Evolutionary conservation across 2,888 invertebrate species (phyloP), one percentile per base, ranked within the genome.

Genomic region (Gasteruption jaculator): DNA sequence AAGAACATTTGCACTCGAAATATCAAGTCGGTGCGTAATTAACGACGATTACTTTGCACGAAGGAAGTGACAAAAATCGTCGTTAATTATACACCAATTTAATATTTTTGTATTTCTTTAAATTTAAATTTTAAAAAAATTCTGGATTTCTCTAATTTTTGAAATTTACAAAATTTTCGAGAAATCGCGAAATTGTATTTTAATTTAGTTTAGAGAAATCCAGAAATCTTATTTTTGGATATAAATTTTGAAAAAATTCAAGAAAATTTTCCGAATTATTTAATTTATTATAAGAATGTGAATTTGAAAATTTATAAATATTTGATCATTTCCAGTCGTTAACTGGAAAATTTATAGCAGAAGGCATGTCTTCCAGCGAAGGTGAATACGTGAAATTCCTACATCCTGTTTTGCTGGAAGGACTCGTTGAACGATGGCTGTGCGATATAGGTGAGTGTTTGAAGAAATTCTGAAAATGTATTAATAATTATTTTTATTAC

Each of bases 371-470:
- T 61, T 85, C 91, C 0, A 83, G 82, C 46, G 91, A 92, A 54
- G 90, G 89, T 0, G 92, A 93, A 63, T 83, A 79, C 58, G 77
- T 92, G 8, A 83, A 85, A 42, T 91, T 89, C 73, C 72, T 76
- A 14, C 78, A 79, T 50, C 74, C 80, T 7, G 68, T 89, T 10
- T 55, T 79, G 10, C 67, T 91, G 37, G 88, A 91, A 31, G 91
- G 91, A 0, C 85, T 87, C 0, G 86, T 89, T 0, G 92, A 93
- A 65, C 66, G 74, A 5, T 93, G 91, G 91, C 73, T 92, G 3
- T 73, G 78, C 44, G 78, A 79, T 7, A 71, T 91, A 2, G 91
- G 87, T 65, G 71, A 73, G 33, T 83, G n/a, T n/a, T n/a, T n/a
- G n/a, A n/a, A n/a, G n/a, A n/a, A n/a, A n/a, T n/a, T 34, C 7